phyloP scores from a whole-genome alignment of 2,113 vertebrate species.

The Rhynchomys soricoides region DNA sequence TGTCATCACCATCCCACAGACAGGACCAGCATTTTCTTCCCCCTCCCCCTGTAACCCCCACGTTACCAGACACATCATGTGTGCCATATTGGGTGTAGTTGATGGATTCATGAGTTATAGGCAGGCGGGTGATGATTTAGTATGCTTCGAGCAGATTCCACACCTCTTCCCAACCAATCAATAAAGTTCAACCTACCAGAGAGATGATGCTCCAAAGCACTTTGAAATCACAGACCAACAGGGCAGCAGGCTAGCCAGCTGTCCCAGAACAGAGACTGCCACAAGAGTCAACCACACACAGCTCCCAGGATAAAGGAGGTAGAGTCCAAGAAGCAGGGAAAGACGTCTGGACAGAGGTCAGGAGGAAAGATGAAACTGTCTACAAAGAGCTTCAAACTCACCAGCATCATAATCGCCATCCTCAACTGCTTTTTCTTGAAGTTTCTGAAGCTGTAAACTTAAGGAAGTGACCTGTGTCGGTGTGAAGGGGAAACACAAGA shows the following conservation, averaged over 20 bases:
- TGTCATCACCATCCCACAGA: neutral
- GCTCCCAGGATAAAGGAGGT: neutral
- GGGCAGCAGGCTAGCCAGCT: neutral
- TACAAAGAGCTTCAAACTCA: conserved; percentile 70
- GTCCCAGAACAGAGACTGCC: neutral
- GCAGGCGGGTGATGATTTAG: neutral
- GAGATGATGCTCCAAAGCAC: neutral
- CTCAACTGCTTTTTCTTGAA: conserved; percentile 92
- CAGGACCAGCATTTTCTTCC: neutral
- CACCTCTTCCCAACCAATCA: neutral
- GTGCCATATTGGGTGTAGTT: neutral
- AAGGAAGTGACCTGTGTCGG: conserved; percentile 89
- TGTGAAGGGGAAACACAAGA: conserved; percentile 48
- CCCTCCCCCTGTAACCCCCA: neutral
- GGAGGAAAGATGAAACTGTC: neutral
- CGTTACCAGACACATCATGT: neutral
- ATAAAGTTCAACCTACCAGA: neutral
- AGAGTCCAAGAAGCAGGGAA: no score
- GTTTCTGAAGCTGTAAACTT: conserved; percentile 90
- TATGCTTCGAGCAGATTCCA: neutral
- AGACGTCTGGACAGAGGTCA: no score
- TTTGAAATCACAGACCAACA: conserved; percentile 34
- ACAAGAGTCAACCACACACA: neutral
- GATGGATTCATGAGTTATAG: neutral
- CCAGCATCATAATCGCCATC: conserved; percentile 94